Percentiles rank a stretch among this genome's conserved stretches.
Evolutionary conservation across 2,888 invertebrate species (phyloP).

Genomic region (Cataglyphis albicans): DNA sequence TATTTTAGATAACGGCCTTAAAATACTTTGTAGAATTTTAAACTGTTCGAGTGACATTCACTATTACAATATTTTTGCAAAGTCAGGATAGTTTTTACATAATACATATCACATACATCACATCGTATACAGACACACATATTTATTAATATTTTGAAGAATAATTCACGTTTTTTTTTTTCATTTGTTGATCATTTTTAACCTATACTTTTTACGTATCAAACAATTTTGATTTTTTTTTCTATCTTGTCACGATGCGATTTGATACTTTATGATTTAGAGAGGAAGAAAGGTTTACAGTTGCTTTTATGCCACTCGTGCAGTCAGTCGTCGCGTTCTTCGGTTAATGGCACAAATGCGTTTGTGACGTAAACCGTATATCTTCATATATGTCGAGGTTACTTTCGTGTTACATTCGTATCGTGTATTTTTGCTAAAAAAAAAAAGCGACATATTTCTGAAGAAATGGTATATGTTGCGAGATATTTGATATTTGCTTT

Average conservation of each 20-base stretch:
- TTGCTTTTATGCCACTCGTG: slow-evolving; percentile 40
- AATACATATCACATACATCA: background rate
- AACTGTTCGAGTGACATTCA: background rate
- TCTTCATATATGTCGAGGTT: slow-evolving; percentile 39
- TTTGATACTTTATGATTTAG: slow-evolving; percentile 29
- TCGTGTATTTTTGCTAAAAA: background rate
- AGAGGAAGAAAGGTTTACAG: slow-evolving; percentile 34
- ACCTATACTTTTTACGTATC: background rate
- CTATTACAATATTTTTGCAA: background rate
- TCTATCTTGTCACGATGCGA: slow-evolving; percentile 36
- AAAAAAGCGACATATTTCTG: slow-evolving; percentile 20
- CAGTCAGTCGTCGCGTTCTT: slow-evolving; percentile 42
- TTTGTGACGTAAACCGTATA: slow-evolving; percentile 39
- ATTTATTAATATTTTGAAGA: background rate
- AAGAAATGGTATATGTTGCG: background rate
- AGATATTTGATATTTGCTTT: background rate
- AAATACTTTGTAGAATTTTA: background rate
- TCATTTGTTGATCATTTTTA: background rate
- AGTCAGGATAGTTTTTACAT: background rate
- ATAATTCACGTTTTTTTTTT: slow-evolving; percentile 2
- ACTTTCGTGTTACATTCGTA: slow-evolving; percentile 19
- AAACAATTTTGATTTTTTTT: slow-evolving; percentile 33
- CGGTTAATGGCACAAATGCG: slow-evolving; percentile 55
- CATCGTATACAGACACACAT: background rate
- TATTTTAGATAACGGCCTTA: background rate